Conservation (phyloP, 92 coral and sea anemone species). For the Phenganax subtilis region DNA sequence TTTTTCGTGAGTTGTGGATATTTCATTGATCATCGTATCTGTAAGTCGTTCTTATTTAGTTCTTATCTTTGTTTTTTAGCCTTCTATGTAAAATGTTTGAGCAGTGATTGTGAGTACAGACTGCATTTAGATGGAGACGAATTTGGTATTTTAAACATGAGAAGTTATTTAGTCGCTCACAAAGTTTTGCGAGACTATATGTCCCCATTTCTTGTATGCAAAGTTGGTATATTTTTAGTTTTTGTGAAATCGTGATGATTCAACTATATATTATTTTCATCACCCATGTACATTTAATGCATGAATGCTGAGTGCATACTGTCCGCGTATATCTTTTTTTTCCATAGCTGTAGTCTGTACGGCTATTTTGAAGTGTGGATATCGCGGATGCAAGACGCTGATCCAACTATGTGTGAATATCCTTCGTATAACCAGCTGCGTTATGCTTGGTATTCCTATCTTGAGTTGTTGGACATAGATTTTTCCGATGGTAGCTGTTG, state of each 20-base stretch:
- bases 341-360: slow-evolving; percentile 2
- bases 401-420: slow-evolving; percentile 11
- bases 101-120: not conserved
- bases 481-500: slow-evolving; percentile 9
- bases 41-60: no score
- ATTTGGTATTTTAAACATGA: slow-evolving; percentile 38
- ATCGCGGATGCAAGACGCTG: slow-evolving; percentile 12
- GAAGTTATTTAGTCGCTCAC: slow-evolving; percentile 24
- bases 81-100: not conserved
- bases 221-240: not conserved
- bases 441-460: not conserved
- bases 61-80: not conserved
- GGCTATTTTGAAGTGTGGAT: slow-evolving; percentile 11
- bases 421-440: not conserved
- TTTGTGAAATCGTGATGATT: not conserved
- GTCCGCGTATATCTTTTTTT: not conserved
- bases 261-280: no score
- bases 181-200: slow-evolving; percentile 42
- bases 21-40: no score
- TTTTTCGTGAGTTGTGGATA: no score
- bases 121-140: slow-evolving; percentile 44
- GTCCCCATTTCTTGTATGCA: slow-evolving; percentile 34
- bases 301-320: no score
- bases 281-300: no score
- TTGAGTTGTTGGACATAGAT: slow-evolving; percentile 2